Evolutionary conservation across 2,113 vertebrate species (phyloP), one percentile per base, ranked within the genome.

Genomic region (Ceyx cyanopectus): DNA sequence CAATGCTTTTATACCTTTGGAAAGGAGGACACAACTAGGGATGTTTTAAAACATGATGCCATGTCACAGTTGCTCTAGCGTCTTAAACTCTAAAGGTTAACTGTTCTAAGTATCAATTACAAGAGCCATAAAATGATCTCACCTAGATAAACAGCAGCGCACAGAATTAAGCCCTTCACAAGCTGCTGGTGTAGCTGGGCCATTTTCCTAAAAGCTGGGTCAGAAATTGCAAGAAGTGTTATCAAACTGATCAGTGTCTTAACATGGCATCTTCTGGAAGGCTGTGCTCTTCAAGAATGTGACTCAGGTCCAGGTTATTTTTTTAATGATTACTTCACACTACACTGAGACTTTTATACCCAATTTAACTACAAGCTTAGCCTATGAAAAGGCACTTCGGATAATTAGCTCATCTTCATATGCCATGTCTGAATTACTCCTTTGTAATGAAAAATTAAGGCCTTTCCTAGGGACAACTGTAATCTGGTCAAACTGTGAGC

Each of bases 161-260:
- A 1, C 0, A 34, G 16, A 66, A 86, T 7, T 30, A 68, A 81
- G 27, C 12, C 21, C 30, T 37, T 54, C 27, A 22, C 7, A 58
- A 24, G 12, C 2, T 62, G 11, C 27, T 0, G 0, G 3, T 11
- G 6, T 29, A 67, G 41, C n/a, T 14, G 17, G 46, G 51, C 14
- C 20, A 4, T 62, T 76, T 30, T 76, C 89, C 81, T 14, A 51
- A 58, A 21, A 7, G 48, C 46, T 77, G 40, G 43, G 30, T 51
- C 20, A 60, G 53, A 74, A 82, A 81, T 5, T 34, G 26, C 58
- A 29, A 76, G 30, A 61, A 90, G 21, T 0, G 1, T 27, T 27
- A 20, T 23, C 41, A 82, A 54, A 34, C 3, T 5, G 30, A 63
- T 20, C 12, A 41, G 17, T 4, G 18, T 37, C 45, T 79, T 61